phyloP scores from a whole-genome alignment of 2,113 vertebrate species.

The Smithornis capensis region DNA sequence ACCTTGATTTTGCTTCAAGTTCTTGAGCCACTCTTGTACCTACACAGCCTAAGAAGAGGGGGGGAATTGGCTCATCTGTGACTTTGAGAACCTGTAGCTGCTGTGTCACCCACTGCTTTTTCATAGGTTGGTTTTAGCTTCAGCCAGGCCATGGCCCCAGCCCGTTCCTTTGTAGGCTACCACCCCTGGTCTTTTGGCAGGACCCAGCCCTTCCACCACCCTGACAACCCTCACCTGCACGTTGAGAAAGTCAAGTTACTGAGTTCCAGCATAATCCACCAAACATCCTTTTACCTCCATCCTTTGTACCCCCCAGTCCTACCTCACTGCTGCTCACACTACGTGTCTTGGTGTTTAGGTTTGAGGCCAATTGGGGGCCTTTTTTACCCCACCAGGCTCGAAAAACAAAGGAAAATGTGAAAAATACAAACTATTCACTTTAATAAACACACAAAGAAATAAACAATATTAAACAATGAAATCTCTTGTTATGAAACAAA shows the following conservation, averaged over 20 bases:
- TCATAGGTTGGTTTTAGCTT: neutral
- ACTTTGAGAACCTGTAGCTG: neutral
- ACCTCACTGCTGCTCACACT: neutral
- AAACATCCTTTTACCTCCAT: neutral
- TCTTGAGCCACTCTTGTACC: neutral
- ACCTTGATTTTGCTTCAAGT: neutral
- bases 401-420: no score
- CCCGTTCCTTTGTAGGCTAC: neutral
- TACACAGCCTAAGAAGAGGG: neutral
- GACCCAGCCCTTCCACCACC: neutral
- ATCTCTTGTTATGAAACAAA: no score
- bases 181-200: fast-evolving
- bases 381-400: no score
- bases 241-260: neutral
- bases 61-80: fast-evolving
- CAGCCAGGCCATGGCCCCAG: neutral
- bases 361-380: no score
- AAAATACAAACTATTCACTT: no score
- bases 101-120: neutral
- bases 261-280: neutral
- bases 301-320: neutral
- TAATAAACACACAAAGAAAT: no score
- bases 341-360: neutral
- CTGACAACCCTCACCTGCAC: neutral
- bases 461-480: no score